These are phyloP conservation scores for Panulirus ornatus DNA, from an alignment of 1,140 invertebrate genomes.

Conservation along the genomic window DNA sequence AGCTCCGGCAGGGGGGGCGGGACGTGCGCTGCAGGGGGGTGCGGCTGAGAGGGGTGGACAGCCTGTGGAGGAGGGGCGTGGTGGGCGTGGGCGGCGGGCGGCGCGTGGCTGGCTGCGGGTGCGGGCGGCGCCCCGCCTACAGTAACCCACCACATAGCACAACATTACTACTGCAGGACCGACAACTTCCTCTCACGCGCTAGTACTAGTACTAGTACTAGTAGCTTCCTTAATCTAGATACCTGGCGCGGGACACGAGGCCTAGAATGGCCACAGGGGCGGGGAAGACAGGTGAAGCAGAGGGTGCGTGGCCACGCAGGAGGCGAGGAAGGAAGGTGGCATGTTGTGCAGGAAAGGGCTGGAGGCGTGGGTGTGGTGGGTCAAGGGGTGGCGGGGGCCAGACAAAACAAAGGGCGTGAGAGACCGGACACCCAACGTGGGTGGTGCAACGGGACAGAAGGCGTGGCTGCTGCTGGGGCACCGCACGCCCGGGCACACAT, in stretches of 20 bases:
- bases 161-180: conserved; percentile 16
- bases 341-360: background rate
- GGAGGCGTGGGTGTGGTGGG: background rate
- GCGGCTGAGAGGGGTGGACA: conserved; percentile 61
- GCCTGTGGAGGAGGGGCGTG: conserved; percentile 67
- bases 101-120: conserved; percentile 69
- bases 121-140: conserved; percentile 59
- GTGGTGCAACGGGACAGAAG: no score
- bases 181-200: background rate
- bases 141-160: conserved; percentile 17
- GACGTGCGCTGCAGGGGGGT: conserved; percentile 72
- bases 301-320: background rate
- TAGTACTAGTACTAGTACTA: conserved; percentile 17
- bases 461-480: no score
- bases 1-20: conserved; percentile 75
- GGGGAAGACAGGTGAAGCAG: background rate
- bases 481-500: no score
- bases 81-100: conserved; percentile 74
- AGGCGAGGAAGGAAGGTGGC: background rate
- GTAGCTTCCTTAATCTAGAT: background rate
- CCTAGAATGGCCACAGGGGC: background rate
- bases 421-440: no score
- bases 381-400: no score
- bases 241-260: background rate
- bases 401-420: no score